Evolutionary conservation across 2,888 invertebrate species (phyloP).

Genomic region (Macrophya alboannulata): DNA sequence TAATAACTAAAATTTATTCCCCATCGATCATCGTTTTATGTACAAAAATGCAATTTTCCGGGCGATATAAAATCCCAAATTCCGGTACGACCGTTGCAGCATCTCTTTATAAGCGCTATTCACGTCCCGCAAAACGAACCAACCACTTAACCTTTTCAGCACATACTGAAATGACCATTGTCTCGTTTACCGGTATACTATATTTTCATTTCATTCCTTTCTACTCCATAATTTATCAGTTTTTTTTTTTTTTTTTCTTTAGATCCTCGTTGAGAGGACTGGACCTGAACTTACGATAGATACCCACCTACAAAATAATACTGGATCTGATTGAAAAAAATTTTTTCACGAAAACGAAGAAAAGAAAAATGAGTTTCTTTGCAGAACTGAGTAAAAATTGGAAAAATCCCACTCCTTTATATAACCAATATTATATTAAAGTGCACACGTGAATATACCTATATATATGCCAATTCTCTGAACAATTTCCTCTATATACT

Average conservation of each 20-base stretch:
- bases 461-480: background rate
- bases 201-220: background rate
- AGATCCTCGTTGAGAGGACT: too few relatives aligned
- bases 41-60: background rate
- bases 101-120: background rate
- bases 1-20: background rate
- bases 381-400: background rate
- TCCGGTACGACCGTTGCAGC: background rate
- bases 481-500: constrained; percentile 22
- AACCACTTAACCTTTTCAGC: background rate
- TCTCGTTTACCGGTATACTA: background rate
- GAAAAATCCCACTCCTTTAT: background rate
- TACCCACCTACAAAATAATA: too few relatives aligned
- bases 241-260: background rate
- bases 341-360: background rate
- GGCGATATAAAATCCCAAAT: too few relatives aligned
- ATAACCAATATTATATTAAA: background rate
- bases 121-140: background rate
- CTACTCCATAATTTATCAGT: background rate
- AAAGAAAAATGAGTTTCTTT: background rate
- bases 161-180: background rate
- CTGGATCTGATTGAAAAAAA: too few relatives aligned
- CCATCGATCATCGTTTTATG: background rate
- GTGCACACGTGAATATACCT: constrained; percentile 7
- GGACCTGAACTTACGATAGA: too few relatives aligned